Conservation (phyloP, 2,113 vertebrate species). For the Elaphurus davidianus region DNA sequence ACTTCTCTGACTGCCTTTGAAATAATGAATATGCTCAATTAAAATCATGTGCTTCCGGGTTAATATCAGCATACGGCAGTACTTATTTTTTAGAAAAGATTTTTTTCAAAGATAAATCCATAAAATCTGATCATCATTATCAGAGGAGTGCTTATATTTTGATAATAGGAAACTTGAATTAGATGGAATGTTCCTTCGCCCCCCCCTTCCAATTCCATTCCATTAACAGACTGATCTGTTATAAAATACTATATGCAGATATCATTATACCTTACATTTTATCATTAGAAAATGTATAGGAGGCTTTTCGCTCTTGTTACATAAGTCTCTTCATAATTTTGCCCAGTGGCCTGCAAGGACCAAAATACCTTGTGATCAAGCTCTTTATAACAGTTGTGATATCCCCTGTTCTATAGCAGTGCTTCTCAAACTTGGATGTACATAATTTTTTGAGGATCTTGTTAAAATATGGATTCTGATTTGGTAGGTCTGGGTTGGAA, state of each 20-base stretch:
- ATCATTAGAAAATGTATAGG: background rate
- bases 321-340: background rate
- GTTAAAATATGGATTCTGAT: constrained; percentile 7
- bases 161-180: background rate
- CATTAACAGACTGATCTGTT: background rate
- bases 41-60: background rate
- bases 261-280: background rate
- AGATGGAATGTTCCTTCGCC: background rate
- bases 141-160: background rate
- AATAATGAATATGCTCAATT: constrained; percentile 44
- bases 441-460: background rate
- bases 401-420: background rate
- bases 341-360: background rate
- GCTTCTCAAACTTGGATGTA: background rate
- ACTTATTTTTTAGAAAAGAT: constrained; percentile 7
- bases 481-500: background rate
- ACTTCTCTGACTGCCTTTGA: background rate
- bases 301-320: background rate
- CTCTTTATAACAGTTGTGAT: background rate
- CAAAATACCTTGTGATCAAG: background rate
- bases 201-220: background rate
- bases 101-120: constrained; percentile 42
- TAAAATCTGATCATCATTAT: constrained; percentile 10
- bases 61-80: background rate
- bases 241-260: background rate